phyloP scores from a whole-genome alignment of 2,113 vertebrate species.

The Poeciliopsis retropinna region DNA sequence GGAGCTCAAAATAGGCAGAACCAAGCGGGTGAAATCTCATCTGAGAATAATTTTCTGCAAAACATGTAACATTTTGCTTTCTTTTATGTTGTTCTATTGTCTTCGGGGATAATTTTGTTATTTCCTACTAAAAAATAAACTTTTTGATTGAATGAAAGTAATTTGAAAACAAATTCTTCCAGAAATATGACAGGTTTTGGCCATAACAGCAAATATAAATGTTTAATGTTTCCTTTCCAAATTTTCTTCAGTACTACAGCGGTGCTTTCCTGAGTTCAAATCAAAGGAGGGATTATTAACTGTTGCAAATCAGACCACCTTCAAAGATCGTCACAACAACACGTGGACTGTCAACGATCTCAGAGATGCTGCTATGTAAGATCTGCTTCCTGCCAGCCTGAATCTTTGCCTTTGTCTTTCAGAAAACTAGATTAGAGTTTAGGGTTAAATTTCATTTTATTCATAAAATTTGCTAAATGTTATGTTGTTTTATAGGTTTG shows the following conservation, averaged over 20 bases:
- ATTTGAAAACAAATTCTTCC: neutral
- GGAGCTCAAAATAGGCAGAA: too few relatives aligned
- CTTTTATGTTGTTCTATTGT: neutral
- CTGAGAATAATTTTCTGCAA: too few relatives aligned
- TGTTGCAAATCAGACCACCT: conserved; percentile 85
- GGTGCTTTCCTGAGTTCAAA: conserved; percentile 95
- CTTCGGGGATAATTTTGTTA: neutral
- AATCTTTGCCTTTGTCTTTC: neutral
- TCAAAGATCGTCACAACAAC: conserved; percentile 86
- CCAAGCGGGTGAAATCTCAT: too few relatives aligned
- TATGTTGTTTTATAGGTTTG: neutral
- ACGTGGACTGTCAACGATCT: conserved; percentile 86
- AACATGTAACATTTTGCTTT: neutral
- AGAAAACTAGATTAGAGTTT: neutral
- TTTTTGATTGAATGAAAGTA: neutral
- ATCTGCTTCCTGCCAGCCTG: conserved; percentile 6
- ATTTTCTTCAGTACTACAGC: conserved; percentile 86
- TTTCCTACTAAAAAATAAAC: neutral
- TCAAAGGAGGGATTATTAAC: conserved; percentile 87
- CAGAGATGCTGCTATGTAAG: conserved; percentile 90
- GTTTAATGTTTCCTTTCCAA: neutral
- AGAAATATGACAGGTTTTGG: neutral
- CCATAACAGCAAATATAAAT: neutral
- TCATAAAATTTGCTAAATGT: neutral
- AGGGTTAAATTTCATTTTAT: neutral